These are phyloP conservation scores for Cisticola juncidis DNA, from an alignment of 2,113 vertebrate species.

Conservation along the genomic window DNA sequence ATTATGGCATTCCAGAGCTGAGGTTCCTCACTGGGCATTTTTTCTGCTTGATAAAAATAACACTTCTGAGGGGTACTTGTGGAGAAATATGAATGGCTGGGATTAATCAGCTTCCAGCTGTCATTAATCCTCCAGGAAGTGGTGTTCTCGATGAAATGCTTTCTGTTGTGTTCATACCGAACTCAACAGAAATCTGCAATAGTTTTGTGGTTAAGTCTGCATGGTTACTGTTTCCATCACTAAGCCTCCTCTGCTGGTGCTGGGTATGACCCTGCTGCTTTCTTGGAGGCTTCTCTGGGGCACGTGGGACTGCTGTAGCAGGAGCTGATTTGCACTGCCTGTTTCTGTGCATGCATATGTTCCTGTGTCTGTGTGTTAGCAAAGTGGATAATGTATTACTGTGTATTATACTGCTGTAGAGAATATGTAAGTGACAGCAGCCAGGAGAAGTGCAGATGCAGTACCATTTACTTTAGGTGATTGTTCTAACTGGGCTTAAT, in stretches of 20 bases:
- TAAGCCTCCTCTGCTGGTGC: neutral
- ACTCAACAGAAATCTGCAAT: slow-evolving; percentile 31
- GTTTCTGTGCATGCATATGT: accelerated
- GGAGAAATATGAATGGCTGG: slow-evolving; percentile 12
- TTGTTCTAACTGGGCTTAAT: neutral
- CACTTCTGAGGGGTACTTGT: neutral
- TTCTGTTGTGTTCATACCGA: slow-evolving; percentile 48
- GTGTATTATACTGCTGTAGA: neutral
- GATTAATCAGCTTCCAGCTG: slow-evolving; percentile 57
- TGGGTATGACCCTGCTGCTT: neutral
- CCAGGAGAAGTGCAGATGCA: neutral
- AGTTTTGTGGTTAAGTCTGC: slow-evolving; percentile 27
- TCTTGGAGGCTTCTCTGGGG: neutral
- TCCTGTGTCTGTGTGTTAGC: neutral
- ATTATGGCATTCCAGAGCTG: neutral
- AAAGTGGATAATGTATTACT: neutral
- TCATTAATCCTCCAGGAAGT: slow-evolving; percentile 64
- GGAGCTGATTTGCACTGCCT: neutral
- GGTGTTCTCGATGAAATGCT: slow-evolving; percentile 8
- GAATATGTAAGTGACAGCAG: neutral
- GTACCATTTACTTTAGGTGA: neutral
- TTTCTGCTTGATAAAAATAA: slow-evolving; percentile 32
- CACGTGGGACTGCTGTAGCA: accelerated
- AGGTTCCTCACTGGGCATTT: neutral
- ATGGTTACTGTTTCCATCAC: neutral